Evolutionary conservation across 1,140 invertebrate species (phyloP), one percentile per base, ranked within the genome.

Genomic region (Helicoverpa zea): DNA sequence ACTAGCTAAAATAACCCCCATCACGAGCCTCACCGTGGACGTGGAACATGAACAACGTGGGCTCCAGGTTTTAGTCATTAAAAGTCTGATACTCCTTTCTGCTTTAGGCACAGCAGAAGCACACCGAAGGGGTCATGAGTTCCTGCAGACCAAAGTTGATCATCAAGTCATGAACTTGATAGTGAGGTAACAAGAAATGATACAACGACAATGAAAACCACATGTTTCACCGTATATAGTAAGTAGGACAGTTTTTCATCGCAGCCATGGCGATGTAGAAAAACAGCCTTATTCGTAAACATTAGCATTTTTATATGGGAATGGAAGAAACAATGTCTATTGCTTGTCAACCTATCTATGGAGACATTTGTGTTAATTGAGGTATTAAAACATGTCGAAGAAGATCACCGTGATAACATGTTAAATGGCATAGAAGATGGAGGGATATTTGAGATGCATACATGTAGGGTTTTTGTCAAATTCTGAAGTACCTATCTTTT

Each of bases 261-360:
- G 14, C 58, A 61, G 13, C 58, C 23, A 61, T 61, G 58, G 12
- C 58, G 14, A 30, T 13, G 10, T 61, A 61, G 58, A 61, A 61
- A 61, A 61, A 61, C 23, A 14, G 5, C 58, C 58, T 30, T 61
- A 30, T 12, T 29, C 23, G 23, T 30, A 23, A 61, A 13, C 23
- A 61, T 61, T 61, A 61, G 12, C 58, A 61, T 61, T 61, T 61
- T 61, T 13, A 4, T 61, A 61, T 61, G 58, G 58, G 58, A 61
- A 61, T 61, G 23, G 58, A 5, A 61, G 58, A 61, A 61, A 30
- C 58, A 61, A 30, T 61, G 58, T 61, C 58, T 29, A 61, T 30
- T 61, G 58, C 23, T 61, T 61, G 58, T 61, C 58, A 30, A 13
- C 58, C 29, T 14, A 12, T 43, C 0, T 43, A 12, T 61, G 7